phyloP scores from a whole-genome alignment of 2,888 invertebrate genomes.

The Drosophila helvetica region DNA sequence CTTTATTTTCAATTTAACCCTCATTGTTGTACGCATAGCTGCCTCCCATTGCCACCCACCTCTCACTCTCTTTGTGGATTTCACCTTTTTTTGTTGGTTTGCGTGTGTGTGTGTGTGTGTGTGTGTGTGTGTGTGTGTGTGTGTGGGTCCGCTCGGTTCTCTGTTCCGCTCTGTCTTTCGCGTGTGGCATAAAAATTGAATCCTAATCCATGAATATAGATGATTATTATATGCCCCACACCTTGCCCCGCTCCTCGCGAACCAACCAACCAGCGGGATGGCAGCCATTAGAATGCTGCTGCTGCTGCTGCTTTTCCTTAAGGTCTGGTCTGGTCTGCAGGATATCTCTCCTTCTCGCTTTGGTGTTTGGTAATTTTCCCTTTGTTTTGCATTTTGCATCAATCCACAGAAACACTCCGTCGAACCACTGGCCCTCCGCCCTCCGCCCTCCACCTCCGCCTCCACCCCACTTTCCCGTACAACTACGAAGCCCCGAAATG shows the following conservation, averaged over 20 bases:
- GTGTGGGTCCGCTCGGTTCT: slow-evolving; percentile 16
- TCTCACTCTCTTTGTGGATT: not conserved
- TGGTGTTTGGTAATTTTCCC: slow-evolving; percentile 62
- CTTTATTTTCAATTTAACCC: slow-evolving; percentile 80
- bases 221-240: slow-evolving; percentile 82
- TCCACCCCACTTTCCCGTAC: not conserved
- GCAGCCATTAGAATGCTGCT: slow-evolving; percentile 71
- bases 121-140: not conserved
- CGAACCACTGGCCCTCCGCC: slow-evolving; percentile 6
- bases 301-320: slow-evolving; percentile 11
- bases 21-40: slow-evolving; percentile 54
- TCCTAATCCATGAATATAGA: slow-evolving; percentile 84
- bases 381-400: slow-evolving; percentile 75
- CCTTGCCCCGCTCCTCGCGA: slow-evolving; percentile 4
- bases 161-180: slow-evolving; percentile 52
- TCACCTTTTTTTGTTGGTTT: not conserved
- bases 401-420: slow-evolving; percentile 50
- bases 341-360: slow-evolving; percentile 23
- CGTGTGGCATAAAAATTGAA: slow-evolving; percentile 83
- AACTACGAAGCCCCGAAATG: slow-evolving; percentile 53
- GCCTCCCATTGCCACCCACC: not conserved
- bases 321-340: not conserved
- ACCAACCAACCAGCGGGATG: slow-evolving; percentile 66
- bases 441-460: not conserved
- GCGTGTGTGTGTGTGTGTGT: not conserved